These are phyloP conservation scores for Julus scanicus DNA, from an alignment of 2,888 invertebrate species.

Conservation along the genomic window DNA sequence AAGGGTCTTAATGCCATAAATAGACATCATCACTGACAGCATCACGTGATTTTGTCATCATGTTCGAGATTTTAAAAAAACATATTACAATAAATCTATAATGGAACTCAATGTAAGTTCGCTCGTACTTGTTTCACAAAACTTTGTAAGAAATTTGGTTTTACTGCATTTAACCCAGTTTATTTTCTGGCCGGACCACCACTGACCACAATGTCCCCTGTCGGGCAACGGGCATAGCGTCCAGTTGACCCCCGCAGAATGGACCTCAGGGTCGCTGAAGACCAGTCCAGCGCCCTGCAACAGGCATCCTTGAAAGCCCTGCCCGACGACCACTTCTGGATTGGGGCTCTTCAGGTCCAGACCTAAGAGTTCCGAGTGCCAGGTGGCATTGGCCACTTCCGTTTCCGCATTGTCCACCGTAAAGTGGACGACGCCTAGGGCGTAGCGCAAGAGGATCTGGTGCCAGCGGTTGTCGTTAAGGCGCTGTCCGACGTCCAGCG, in stretches of 20 bases:
- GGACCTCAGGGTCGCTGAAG: conserved; percentile 69
- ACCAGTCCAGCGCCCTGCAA: conserved; percentile 87
- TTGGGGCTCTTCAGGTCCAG: conserved; percentile 57
- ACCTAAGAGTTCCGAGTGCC: conserved; percentile 56
- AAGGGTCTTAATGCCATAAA: too few species aligned
- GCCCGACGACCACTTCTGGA: conserved; percentile 76
- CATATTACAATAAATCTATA: too few species aligned
- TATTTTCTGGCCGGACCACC: too few species aligned
- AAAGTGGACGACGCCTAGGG: conserved; percentile 57
- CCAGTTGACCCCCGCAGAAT: conserved; percentile 74
- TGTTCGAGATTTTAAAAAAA: too few species aligned
- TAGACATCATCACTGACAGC: too few species aligned
- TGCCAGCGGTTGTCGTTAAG: conserved; percentile 60
- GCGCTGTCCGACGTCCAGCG: conserved; percentile 56
- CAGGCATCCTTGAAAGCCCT: conserved; percentile 84
- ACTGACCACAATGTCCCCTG: conserved; percentile 83
- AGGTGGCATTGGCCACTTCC: conserved; percentile 58
- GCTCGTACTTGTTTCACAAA: too few species aligned
- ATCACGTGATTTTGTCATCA: too few species aligned
- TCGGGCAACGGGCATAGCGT: conserved; percentile 80
- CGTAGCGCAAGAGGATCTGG: conserved; percentile 59
- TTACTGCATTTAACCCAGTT: too few species aligned
- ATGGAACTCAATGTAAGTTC: too few species aligned
- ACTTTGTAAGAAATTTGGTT: too few species aligned
- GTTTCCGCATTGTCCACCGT: conserved; percentile 54